Evolutionary conservation across 92 coral and sea anemone genomes (phyloP).

Genomic region (Porites divaricata): DNA sequence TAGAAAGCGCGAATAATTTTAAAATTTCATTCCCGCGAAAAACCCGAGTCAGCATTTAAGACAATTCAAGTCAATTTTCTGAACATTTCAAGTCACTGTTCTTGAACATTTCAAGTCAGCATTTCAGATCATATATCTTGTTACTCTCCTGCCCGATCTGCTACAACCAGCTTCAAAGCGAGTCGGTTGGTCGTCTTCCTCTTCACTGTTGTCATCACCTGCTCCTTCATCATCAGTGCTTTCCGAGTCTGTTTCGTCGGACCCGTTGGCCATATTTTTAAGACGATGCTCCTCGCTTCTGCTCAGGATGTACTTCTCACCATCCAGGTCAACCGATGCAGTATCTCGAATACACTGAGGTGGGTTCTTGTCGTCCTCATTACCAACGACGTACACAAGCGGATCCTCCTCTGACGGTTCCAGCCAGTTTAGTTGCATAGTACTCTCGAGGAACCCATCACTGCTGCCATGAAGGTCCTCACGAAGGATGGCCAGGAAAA

Average conservation of each 20-base stretch:
- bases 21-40: no score
- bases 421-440: conserved; percentile 12
- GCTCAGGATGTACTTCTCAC: conserved; percentile 14
- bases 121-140: no score
- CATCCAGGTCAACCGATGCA: conserved; percentile 4
- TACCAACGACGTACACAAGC: conserved; percentile 14
- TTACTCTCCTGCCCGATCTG: no score
- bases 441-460: conserved; percentile 11
- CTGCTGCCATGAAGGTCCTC: conserved; percentile 28
- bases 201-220: background rate
- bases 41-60: no score
- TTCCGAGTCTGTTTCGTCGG: conserved; percentile 18
- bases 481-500: conserved; percentile 27
- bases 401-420: conserved; percentile 43
- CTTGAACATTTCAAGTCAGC: no score
- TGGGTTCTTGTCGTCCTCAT: conserved; percentile 33
- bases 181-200: background rate
- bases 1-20: no score
- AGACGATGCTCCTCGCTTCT: conserved; percentile 19
- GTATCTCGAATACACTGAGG: conserved; percentile 26
- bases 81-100: no score
- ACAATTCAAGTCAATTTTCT: no score
- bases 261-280: conserved; percentile 7
- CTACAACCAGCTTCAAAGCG: no score
- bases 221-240: conserved; percentile 1